Percentiles rank a stretch among this genome's conserved stretches.
Evolutionary conservation across 2,797 vertebrate genomes (phyloP).

Genomic region (Dryobates pubescens): DNA sequence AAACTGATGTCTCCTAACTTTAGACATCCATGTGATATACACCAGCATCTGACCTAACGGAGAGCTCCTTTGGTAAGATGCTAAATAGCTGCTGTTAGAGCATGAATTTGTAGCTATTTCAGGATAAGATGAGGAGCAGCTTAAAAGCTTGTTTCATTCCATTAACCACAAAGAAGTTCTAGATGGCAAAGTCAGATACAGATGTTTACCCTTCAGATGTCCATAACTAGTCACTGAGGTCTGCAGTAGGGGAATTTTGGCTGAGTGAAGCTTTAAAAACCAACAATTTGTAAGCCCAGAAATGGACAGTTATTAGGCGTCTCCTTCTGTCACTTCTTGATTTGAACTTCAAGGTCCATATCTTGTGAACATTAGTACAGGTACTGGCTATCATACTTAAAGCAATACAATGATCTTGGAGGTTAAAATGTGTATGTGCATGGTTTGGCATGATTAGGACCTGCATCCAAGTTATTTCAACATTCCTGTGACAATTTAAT

Average conservation of each 20-base stretch:
- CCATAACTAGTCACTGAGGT: not conserved
- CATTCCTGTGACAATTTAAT: not conserved
- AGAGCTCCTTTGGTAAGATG: not conserved
- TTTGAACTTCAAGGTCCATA: not conserved
- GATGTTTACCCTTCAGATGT: not conserved
- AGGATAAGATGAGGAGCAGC: not conserved
- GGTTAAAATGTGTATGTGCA: not conserved
- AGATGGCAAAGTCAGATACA: not conserved
- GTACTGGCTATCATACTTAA: not conserved
- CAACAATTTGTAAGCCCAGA: not conserved
- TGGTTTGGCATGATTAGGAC: not conserved
- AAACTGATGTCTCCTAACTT: not conserved
- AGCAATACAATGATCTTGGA: not conserved
- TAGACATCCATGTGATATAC: not conserved
- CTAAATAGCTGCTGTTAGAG: not conserved
- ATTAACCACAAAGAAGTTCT: not conserved
- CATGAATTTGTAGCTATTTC: not conserved
- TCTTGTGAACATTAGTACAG: not conserved
- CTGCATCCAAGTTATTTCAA: not conserved
- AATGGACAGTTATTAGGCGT: not conserved
- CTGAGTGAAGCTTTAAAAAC: not conserved
- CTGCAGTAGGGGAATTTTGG: rapidly evolving
- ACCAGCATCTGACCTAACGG: not conserved
- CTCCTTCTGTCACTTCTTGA: not conserved
- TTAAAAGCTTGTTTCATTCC: not conserved